Conservation (phyloP, 2,888 invertebrate genomes). For the Arctia plantaginis region DNA sequence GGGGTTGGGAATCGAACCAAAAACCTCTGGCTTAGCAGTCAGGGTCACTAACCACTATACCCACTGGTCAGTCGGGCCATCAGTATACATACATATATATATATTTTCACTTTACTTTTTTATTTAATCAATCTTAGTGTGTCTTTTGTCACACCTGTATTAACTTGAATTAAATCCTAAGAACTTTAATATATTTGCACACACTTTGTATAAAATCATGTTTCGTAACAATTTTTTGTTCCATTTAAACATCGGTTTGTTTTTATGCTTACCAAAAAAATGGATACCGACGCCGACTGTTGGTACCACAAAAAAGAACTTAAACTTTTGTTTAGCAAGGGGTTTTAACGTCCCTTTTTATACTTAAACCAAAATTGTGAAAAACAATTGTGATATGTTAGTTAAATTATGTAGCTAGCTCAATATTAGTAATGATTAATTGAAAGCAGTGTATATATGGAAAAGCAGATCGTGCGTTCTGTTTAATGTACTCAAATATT, state of each 20-base stretch:
- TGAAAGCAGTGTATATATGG: background rate
- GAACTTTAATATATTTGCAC: slow-evolving; percentile 13
- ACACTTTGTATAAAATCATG: slow-evolving; percentile 29
- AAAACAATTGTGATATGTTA: background rate
- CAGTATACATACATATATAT: too few species aligned
- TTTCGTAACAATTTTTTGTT: slow-evolving; percentile 39
- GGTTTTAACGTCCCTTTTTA: background rate
- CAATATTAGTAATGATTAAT: background rate
- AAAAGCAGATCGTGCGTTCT: background rate
- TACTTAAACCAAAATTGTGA: background rate
- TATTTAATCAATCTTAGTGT: background rate
- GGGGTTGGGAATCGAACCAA: too few species aligned
- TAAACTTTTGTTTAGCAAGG: background rate
- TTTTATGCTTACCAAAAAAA: slow-evolving; percentile 39
- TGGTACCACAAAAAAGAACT: slow-evolving; percentile 27
- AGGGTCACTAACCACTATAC: too few species aligned
- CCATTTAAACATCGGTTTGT: slow-evolving; percentile 21
- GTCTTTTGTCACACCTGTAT: background rate
- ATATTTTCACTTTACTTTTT: too few species aligned
- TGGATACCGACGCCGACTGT: background rate
- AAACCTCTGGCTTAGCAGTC: too few species aligned
- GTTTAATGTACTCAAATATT: too few species aligned
- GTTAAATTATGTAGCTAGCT: background rate
- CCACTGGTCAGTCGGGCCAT: too few species aligned
- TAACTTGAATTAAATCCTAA: background rate